Evolutionary conservation across 2,797 vertebrate genomes (phyloP).

Genomic region (Octomys mimax): DNA sequence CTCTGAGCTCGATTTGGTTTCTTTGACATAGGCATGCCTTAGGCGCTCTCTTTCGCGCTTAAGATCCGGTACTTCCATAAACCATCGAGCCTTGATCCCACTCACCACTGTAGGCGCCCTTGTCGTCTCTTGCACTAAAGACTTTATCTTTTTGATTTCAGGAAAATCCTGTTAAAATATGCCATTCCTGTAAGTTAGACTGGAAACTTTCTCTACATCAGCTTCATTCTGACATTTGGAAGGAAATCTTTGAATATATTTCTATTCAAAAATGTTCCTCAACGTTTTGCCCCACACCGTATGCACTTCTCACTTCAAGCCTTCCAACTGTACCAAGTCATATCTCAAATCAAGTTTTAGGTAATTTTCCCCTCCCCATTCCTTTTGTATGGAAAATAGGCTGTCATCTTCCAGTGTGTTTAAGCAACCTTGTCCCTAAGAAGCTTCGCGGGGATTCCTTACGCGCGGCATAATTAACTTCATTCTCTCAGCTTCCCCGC

Average conservation of each 20-base stretch:
- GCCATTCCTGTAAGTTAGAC: background rate
- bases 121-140: background rate
- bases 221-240: background rate
- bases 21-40: background rate
- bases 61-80: background rate
- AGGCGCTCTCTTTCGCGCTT: background rate
- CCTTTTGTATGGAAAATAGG: background rate
- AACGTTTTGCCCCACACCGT: background rate
- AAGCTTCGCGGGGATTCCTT: background rate
- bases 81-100: accelerated
- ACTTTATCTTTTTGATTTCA: background rate
- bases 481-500: background rate
- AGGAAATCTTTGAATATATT: constrained; percentile 9
- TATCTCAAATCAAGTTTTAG: background rate
- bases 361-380: background rate
- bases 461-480: no score
- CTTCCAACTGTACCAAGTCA: background rate
- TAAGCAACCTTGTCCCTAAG: background rate
- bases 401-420: background rate
- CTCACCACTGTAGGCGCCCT: background rate
- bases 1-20: background rate
- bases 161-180: background rate
- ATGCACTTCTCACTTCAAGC: background rate
- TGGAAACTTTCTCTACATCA: background rate
- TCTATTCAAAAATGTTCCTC: background rate